Percentiles rank a stretch among this genome's conserved stretches.
Evolutionary conservation across 2,888 invertebrate genomes (phyloP).

Genomic region (Pristionchus japonicus): DNA sequence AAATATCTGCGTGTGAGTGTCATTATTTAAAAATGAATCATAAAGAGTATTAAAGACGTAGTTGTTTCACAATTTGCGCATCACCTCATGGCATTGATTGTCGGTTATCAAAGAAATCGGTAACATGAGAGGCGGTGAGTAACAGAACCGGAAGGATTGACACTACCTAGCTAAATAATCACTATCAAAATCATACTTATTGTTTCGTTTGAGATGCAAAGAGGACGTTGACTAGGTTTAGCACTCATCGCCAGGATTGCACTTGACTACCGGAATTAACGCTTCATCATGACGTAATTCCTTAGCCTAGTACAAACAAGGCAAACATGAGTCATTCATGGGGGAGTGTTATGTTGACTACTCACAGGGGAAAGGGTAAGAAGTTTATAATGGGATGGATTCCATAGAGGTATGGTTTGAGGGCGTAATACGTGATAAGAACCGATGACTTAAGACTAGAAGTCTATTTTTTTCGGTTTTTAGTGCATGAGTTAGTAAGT

Average conservation of each 20-base stretch:
- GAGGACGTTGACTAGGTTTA: not conserved
- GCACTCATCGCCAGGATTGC: slow-evolving; percentile 37
- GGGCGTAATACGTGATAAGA: too few relatives aligned
- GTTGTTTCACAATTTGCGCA: too few relatives aligned
- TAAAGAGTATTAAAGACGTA: too few relatives aligned
- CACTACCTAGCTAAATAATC: not conserved
- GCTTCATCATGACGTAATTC: not conserved
- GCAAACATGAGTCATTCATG: not conserved
- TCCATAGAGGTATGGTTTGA: not conserved
- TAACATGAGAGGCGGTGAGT: not conserved
- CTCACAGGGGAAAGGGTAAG: too few relatives aligned
- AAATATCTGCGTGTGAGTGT: slow-evolving; percentile 13
- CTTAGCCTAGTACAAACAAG: slow-evolving; percentile 49
- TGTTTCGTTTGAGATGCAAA: too few relatives aligned
- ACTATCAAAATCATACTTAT: not conserved
- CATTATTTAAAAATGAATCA: not conserved
- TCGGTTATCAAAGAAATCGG: not conserved
- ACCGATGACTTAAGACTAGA: too few relatives aligned
- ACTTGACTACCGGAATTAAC: slow-evolving; percentile 19
- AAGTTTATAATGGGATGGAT: not conserved
- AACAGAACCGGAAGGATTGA: not conserved
- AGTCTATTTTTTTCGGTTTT: too few relatives aligned
- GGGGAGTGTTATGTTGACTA: too few relatives aligned
- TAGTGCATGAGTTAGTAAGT: too few relatives aligned
- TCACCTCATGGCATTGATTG: not conserved